Conservation (phyloP, 1,140 invertebrate genomes). For the Drosophila elegans region DNA sequence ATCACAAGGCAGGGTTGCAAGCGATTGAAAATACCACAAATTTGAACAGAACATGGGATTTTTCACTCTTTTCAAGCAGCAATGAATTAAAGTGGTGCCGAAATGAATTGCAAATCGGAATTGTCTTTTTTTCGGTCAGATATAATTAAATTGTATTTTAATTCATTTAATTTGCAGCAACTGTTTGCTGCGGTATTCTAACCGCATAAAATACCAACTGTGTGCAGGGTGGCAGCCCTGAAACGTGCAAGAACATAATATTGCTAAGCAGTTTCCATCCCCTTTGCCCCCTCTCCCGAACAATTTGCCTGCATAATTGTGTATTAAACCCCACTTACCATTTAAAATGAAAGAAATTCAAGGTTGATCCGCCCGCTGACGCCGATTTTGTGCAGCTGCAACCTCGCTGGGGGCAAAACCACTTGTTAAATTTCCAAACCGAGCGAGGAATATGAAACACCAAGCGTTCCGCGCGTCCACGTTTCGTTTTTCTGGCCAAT, state of each 20-base stretch:
- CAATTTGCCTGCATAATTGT: constrained; percentile 19
- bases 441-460: constrained; percentile 54
- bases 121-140: neutral
- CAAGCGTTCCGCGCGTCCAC: constrained; percentile 57
- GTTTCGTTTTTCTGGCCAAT: constrained; percentile 15
- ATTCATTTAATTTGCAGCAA: too few relatives aligned
- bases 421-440: constrained; percentile 65
- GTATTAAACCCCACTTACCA: constrained; percentile 38
- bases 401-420: constrained; percentile 57
- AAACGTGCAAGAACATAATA: constrained; percentile 54
- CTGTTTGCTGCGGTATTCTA: neutral
- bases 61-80: too few relatives aligned
- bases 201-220: neutral
- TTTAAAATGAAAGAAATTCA: constrained; percentile 16
- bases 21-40: constrained; percentile 15
- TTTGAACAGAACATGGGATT: constrained; percentile 26
- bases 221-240: constrained; percentile 2
- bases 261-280: constrained; percentile 40
- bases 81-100: neutral
- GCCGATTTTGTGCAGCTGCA: constrained; percentile 45
- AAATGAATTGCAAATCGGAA: too few relatives aligned
- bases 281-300: neutral
- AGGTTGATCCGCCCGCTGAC: constrained; percentile 16
- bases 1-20: constrained; percentile 37
- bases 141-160: neutral